Base-by-base conservation (phyloP, 2,797 vertebrate species). In the Sebastes trivittatus region DNA sequence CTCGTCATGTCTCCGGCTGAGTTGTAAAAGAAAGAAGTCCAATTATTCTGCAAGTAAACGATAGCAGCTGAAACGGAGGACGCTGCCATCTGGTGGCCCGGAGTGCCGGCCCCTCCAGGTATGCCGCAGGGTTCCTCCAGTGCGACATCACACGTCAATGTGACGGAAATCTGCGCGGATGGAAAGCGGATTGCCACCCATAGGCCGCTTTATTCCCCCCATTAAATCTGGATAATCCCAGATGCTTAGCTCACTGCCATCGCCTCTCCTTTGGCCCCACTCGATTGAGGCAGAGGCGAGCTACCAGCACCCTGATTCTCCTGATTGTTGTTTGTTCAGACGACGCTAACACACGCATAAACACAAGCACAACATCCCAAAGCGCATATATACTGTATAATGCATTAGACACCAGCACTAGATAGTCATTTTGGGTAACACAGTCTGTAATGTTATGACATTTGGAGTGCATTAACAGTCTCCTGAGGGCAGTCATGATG, bases 161-260 rank as follows among this genome's bases (percentile, higher is more conserved):
- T 83, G 91, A 88, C n/a, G 61, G 77, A 88, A 89, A 92, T 91
- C 85, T 84, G 86, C 32, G 32, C 60, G 55, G 85, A 89, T 46
- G 61, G 75, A 91, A 92, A 93, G 91, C 83, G 70, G 91, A 90
- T 93, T 89, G 86, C 77, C 86, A 85, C 83, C 81, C 78, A 82
- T 77, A 89, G 90, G 83, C 82, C 25, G 82, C 87, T 91, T 91
- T 90, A 91, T 93, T 93, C 89, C 81, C 85, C 78, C 85, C 86
- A 90, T 89, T 94, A 92, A 94, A 4, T 89, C 87, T 71, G 87
- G 91, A 95, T 94, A 92, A 95, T 94, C 93, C 88, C 88, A 87
- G 83, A 92, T 88, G 88, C 87, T 92, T 90, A 89, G 90, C 82
- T 90, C 80, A 77, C 84, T 72, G 89, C 90, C 91, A 81, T 66